These are phyloP conservation scores for Eunapius fragilis DNA, from an alignment of 37 sponge, comb jelly and placozoan genomes.

Conservation along the genomic window DNA sequence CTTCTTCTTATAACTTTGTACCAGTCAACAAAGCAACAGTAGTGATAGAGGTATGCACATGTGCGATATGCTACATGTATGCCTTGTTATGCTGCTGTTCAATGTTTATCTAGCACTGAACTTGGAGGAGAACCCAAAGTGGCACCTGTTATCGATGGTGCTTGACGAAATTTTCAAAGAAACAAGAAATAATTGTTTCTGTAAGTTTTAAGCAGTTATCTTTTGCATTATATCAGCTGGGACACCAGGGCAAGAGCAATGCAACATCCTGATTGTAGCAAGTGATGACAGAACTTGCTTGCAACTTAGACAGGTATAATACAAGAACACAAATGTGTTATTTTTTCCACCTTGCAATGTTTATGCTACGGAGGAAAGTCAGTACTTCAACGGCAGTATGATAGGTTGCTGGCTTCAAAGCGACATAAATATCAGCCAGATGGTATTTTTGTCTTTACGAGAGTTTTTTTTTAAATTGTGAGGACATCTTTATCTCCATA, in stretches of 20 bases:
- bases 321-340: not conserved
- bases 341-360: constrained; percentile 21
- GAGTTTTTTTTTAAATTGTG: no score
- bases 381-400: constrained; percentile 46
- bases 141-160: constrained; percentile 83
- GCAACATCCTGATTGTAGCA: constrained; percentile 64
- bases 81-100: no score
- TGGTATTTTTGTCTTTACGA: not conserved
- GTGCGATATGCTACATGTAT: not conserved
- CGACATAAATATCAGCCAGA: not conserved
- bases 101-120: constrained; percentile 15
- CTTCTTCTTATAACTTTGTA: not conserved
- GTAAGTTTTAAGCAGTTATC: constrained; percentile 5
- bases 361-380: constrained; percentile 55
- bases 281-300: constrained; percentile 85
- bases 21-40: not conserved
- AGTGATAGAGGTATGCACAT: not conserved
- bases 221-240: not conserved
- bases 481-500: no score
- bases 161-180: constrained; percentile 71
- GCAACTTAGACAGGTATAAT: constrained; percentile 77
- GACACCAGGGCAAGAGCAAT: constrained; percentile 7
- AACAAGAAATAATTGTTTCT: not conserved
- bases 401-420: constrained; percentile 32
- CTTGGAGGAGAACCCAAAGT: constrained; percentile 90